Evolutionary conservation across 1,140 invertebrate species (phyloP).

Genomic region (Leguminivora glycinivorella): DNA sequence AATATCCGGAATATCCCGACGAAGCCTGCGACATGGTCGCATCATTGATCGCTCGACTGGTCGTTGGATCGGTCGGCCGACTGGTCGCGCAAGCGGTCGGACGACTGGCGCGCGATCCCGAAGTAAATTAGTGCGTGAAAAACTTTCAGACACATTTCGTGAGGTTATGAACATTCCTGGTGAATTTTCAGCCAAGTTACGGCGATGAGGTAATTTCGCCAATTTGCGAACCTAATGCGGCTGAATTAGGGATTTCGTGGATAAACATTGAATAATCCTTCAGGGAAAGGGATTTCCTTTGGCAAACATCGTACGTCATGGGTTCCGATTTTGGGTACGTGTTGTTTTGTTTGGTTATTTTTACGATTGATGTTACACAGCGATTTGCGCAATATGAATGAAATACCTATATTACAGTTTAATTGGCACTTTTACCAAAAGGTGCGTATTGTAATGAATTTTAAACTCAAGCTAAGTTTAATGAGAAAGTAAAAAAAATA

Average conservation of each 20-base stretch:
- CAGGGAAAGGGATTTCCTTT: conserved; percentile 15
- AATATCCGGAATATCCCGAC: conserved; percentile 71
- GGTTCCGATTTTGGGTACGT: conserved; percentile 3
- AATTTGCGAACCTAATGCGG: conserved; percentile 50
- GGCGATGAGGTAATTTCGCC: conserved; percentile 49
- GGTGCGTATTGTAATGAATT: no score
- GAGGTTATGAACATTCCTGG: conserved; percentile 45
- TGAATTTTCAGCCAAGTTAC: conserved; percentile 48
- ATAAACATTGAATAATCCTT: conserved; percentile 30
- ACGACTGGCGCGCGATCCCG: conserved; percentile 29
- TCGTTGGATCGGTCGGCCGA: conserved; percentile 36
- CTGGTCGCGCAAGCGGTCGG: conserved; percentile 33
- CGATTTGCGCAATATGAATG: neutral
- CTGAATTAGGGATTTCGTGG: conserved; percentile 37
- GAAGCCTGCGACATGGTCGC: conserved; percentile 30
- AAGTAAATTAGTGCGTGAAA: conserved; percentile 50
- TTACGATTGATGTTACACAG: neutral
- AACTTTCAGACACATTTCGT: conserved; percentile 52
- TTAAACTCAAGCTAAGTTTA: no score
- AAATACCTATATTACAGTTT: neutral
- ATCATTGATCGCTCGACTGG: conserved; percentile 39
- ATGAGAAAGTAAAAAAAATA: no score
- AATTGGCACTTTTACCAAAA: neutral
- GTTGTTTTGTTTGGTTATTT: conserved; percentile 6
- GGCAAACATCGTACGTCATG: conserved; percentile 24